Evolutionary conservation across 2,113 vertebrate species (phyloP), one percentile per base, ranked within the genome.

Genomic region (Noctilio leporinus): DNA sequence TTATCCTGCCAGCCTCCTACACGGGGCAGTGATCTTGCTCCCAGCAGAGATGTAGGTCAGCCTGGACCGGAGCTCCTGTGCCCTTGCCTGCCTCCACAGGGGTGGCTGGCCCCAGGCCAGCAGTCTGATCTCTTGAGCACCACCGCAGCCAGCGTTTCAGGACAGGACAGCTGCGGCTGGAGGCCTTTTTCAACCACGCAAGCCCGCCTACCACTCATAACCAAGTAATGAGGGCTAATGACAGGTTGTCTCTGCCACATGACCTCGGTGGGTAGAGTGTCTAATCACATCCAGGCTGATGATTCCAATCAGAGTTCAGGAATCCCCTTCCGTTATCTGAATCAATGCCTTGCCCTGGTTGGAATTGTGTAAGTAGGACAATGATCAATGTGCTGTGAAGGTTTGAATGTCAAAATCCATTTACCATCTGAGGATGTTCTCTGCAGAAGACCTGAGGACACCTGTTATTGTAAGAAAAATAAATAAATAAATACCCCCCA

Each of bases 161-260:
- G 49, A 28, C 7, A 55, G 22, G 15, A 43, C 14, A 19, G 35
- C 28, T 0, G 10, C 35, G 28, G 10, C 35, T 95, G 96, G 35
- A 89, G 94, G 51, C 72, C 91, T 92, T 89, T 57, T 87, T 89
- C 93, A 55, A 4, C 86, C 87, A 14, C 38, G 85, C 20, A 3
- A 40, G 55, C 73, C 83, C 62, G 92, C 70, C 93, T 93, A 86
- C 5, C 93, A 62, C 53, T 93, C 89, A 43, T 65, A 40, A 93
- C 53, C 4, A 72, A 84, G 8, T 24, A 16, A 35, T n/a, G 84
- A 93, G 88, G 85, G 89, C 70, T 69, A 15, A 19, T 9, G 40
- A 83, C 82, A 62, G 83, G 33, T 28, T 69, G 73, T 89, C 65
- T 82, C 40, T 73, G 67, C n/a, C 12, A 22, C 0, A 0, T 51